Conservation (phyloP, 92 coral and sea anemone genomes). For the Parazoanthus atlanticus region DNA sequence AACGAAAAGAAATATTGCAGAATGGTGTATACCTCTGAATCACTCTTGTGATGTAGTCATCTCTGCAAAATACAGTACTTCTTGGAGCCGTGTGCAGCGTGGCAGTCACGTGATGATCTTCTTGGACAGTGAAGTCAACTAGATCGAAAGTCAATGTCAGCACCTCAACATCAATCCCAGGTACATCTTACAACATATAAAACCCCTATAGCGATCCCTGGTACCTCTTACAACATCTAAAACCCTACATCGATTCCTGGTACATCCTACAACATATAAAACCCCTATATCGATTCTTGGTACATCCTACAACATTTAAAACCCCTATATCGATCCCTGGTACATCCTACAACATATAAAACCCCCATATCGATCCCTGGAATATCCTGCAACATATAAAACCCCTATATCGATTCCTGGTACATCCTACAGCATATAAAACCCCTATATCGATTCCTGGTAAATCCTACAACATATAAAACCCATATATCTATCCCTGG, state of each 20-base stretch:
- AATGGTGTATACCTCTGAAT: slow-evolving; percentile 70
- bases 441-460: not conserved
- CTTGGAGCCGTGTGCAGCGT: slow-evolving; percentile 87
- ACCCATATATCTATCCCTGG: not conserved
- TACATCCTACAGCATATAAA: not conserved
- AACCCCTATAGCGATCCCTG: not conserved
- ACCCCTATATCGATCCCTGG: not conserved
- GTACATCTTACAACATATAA: not conserved
- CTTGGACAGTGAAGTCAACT: slow-evolving; percentile 87
- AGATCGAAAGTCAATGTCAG: not conserved
- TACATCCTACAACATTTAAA: not conserved
- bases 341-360: not conserved
- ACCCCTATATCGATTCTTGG: not conserved
- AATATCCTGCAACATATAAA: not conserved
- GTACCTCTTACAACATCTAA: not conserved
- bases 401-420: not conserved
- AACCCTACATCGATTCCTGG: not conserved
- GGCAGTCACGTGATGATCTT: slow-evolving; percentile 75
- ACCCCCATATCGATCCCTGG: not conserved
- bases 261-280: not conserved
- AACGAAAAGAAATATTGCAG: not conserved
- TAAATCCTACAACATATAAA: not conserved
- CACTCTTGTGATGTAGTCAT: slow-evolving; percentile 91
- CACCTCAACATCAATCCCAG: not conserved
- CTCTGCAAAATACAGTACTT: slow-evolving; percentile 80